phyloP scores from a whole-genome alignment of 1,140 invertebrate genomes.

The Phymastichus coffea region DNA sequence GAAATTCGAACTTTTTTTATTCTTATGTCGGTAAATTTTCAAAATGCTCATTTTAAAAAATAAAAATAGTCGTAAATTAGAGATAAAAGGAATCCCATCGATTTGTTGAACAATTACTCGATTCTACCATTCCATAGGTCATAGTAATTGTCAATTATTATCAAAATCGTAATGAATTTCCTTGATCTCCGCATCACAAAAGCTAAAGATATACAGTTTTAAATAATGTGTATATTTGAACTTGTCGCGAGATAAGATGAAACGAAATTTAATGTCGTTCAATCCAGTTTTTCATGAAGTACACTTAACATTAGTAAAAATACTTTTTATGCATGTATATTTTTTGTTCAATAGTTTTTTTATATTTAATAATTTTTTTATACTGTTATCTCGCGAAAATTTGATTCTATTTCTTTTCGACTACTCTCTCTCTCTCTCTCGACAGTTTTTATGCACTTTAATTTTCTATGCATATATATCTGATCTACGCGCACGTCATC shows the following conservation, averaged over 20 bases:
- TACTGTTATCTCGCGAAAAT: not conserved
- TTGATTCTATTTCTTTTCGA: not conserved
- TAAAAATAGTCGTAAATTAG: not conserved
- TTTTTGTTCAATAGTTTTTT: not conserved
- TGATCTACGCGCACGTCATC: constrained; percentile 1
- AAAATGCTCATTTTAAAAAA: not conserved
- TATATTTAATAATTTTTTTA: not conserved
- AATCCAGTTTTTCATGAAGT: not conserved
- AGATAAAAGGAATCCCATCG: constrained; percentile 3
- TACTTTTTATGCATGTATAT: constrained; percentile 1
- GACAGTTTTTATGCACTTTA: not conserved
- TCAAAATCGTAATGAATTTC: too few relatives aligned
- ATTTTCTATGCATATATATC: not conserved
- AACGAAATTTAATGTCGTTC: constrained; percentile 2
- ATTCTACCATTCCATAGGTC: not conserved
- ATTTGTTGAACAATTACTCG: not conserved
- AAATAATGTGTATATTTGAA: constrained; percentile 8
- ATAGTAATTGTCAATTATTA: too few relatives aligned
- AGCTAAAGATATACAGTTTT: too few relatives aligned
- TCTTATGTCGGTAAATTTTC: not conserved
- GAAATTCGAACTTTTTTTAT: not conserved
- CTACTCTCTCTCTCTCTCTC: too few relatives aligned
- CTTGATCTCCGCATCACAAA: too few relatives aligned
- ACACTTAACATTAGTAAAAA: constrained; percentile 17
- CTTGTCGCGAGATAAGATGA: constrained; percentile 4